phyloP scores from a whole-genome alignment of 2,113 vertebrate genomes.

The Phylloscopus whistleri region DNA sequence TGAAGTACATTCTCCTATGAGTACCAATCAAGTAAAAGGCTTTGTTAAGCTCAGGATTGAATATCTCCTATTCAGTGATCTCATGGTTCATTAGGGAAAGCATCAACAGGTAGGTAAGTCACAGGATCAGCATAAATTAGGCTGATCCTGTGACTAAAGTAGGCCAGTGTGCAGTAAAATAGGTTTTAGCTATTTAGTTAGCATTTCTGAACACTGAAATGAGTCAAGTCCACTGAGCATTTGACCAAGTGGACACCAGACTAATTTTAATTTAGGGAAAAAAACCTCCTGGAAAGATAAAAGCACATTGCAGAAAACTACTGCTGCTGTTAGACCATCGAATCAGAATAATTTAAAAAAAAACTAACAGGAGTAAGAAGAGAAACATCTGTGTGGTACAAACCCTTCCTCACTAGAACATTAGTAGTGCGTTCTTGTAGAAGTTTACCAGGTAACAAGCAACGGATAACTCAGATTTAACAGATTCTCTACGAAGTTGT shows the following conservation, averaged over 20 bases:
- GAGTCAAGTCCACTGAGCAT: background rate
- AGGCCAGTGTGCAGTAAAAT: background rate
- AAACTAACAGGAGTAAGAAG: background rate
- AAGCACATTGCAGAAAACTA: background rate
- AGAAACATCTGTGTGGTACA: background rate
- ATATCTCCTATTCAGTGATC: background rate
- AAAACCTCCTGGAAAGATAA: background rate
- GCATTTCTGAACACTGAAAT: background rate
- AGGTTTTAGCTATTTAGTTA: background rate
- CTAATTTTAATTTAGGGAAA: background rate
- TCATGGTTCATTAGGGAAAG: background rate
- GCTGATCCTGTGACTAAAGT: background rate
- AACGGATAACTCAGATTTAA: conserved; percentile 16
- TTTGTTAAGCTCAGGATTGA: background rate
- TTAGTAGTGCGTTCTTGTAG: background rate
- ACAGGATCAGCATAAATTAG: background rate
- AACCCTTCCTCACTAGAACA: background rate
- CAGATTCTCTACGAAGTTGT: conserved; percentile 19
- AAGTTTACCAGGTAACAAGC: background rate
- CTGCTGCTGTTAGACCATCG: background rate
- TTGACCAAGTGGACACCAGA: background rate
- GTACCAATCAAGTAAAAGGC: background rate
- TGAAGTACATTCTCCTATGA: background rate
- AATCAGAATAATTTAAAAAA: background rate
- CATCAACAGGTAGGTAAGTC: background rate